Evolutionary conservation across 2,113 vertebrate species (phyloP).

Genomic region (Lates calcarifer): DNA sequence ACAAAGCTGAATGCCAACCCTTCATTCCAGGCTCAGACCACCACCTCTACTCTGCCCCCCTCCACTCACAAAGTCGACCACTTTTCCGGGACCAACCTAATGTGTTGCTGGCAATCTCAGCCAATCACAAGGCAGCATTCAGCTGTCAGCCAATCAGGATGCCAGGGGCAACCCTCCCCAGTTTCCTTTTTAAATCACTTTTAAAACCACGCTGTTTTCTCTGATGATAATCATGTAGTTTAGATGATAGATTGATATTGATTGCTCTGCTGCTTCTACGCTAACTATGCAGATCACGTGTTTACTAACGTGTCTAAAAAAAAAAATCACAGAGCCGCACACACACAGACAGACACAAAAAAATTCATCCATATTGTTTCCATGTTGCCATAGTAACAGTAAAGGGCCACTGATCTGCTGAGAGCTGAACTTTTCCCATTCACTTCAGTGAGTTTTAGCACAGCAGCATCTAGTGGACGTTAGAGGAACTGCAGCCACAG

Average conservation of each 20-base stretch:
- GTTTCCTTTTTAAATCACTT: neutral
- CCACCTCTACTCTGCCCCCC: neutral
- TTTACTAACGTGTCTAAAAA: conserved; percentile 16
- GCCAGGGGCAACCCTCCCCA: neutral
- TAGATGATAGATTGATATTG: conserved; percentile 14
- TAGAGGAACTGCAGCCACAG: neutral
- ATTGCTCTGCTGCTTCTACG: conserved; percentile 49
- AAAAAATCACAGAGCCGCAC: conserved; percentile 25
- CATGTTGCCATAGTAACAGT: neutral
- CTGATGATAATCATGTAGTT: neutral
- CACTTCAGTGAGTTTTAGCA: neutral
- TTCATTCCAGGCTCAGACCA: conserved; percentile 29
- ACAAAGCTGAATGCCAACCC: neutral
- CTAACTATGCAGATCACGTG: conserved; percentile 58
- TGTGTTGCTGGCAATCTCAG: conserved; percentile 17
- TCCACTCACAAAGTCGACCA: neutral
- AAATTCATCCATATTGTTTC: neutral
- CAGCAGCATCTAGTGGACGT: conserved; percentile 14
- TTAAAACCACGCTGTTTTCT: neutral
- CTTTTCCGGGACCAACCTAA: conserved; percentile 11
- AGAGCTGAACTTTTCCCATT: neutral
- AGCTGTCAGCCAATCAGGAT: conserved; percentile 47
- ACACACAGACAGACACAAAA: conserved; percentile 5
- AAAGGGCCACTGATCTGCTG: neutral
- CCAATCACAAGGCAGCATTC: conserved; percentile 30